Base-by-base conservation (phyloP, 1,140 invertebrate genomes). In the Bombyx mori region DNA sequence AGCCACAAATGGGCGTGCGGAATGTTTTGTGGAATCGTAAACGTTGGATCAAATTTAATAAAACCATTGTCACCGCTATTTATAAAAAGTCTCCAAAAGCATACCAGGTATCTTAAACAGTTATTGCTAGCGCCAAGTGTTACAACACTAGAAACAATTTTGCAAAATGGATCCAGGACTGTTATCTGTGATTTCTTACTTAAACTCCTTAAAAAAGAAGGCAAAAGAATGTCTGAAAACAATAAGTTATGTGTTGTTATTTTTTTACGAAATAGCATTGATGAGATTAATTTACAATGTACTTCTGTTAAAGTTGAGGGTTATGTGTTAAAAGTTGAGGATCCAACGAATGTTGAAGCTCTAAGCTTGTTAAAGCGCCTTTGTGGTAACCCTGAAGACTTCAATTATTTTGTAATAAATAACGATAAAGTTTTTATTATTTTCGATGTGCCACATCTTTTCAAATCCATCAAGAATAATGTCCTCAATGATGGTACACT, bases 331-430 rank as follows among this genome's bases (percentile, higher is more conserved):
- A 67, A 65, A 45, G 59, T 68, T 35, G 63, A 66, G 44, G 62
- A 62, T 0, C 54, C 62, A 6, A 65, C 65, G 44, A 67, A 69
- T 60, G 47, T 67, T 9, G 62, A 61, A 18, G 54, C 56, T n/a
- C 10, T 63, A 26, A 58, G 52, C 12, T 56, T 59, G 8, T 10
- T 56, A 8, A 59, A 49, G 6, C 44, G 9, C 12, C 44, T 10
- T 42, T 18, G 12, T 18, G 50, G 8, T 10, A 18, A 6, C 10
- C n/a, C 26, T 26, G 42, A 6, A 52, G 5, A 59, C 3, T 46
- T 44, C 22, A 50, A 56, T 44, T 56, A 56, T 60, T 60, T 60
- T 42, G 26, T 50, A 22, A 7, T 44, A 43, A 42, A 56, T 55
- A 42, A 52, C 8, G 8, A 52, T n/a, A 61, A 56, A n/a, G n/a